A percentile compares a stretch with the other conserved stretches of the same genome.
Evolutionary conservation across 30 jellyfish, hydroid and myxozoan genomes (phyloP).

Genomic region (Hydractinia symbiolongicarpus): DNA sequence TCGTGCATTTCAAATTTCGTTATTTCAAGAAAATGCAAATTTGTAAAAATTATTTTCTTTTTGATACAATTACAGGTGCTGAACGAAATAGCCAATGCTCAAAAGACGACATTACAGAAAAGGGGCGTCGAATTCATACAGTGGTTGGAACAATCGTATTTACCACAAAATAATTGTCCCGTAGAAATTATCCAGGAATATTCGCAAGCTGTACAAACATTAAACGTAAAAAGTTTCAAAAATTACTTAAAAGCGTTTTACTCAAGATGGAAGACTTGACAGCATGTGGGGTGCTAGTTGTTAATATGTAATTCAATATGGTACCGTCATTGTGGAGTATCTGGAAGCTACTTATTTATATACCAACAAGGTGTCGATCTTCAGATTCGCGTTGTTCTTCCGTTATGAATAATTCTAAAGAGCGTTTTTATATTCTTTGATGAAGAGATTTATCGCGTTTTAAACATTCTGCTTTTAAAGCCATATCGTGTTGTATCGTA

Average conservation of each 20-base stretch:
- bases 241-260: slow-evolving; percentile 49
- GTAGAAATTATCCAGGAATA: slow-evolving; percentile 58
- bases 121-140: slow-evolving; percentile 44
- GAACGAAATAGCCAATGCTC: slow-evolving; percentile 35
- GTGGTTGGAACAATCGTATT: slow-evolving; percentile 51
- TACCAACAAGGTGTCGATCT: no score
- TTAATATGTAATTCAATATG: no score
- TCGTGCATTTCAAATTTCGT: background rate
- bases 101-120: slow-evolving; percentile 30
- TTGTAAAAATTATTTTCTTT: background rate
- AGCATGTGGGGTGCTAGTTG: background rate
- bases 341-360: no score
- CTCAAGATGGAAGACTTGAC: slow-evolving; percentile 26
- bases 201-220: slow-evolving; percentile 60
- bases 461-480: no score
- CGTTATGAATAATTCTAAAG: no score
- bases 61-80: slow-evolving; percentile 41
- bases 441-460: no score
- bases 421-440: no score
- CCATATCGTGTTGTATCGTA: no score
- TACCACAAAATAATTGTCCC: slow-evolving; percentile 75
- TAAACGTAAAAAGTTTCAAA: slow-evolving; percentile 58
- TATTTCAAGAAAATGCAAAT: background rate
- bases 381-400: no score
- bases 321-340: no score